phyloP scores from a whole-genome alignment of 1,140 invertebrate species.

The Drosophila teissieri region DNA sequence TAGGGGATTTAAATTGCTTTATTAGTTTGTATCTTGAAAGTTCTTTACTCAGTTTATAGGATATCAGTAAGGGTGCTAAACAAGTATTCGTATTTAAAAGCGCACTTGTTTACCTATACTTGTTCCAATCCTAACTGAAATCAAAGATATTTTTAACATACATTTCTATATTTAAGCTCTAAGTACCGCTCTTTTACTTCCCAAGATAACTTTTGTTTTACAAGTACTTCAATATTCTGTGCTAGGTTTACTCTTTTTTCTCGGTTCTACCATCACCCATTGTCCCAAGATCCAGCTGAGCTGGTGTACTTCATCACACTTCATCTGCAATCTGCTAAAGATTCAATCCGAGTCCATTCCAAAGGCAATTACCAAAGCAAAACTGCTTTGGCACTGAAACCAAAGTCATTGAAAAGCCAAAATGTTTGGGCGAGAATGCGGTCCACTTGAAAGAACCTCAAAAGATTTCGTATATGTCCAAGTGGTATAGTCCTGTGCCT shows the following conservation, averaged over 20 bases:
- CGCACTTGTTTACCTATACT: too few relatives aligned
- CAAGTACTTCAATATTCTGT: too few relatives aligned
- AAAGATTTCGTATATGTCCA: slow-evolving; percentile 7
- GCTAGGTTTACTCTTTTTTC: background rate
- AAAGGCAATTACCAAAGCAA: slow-evolving; percentile 28
- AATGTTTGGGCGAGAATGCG: slow-evolving; percentile 46
- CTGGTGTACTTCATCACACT: slow-evolving; percentile 5
- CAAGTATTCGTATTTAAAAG: too few relatives aligned
- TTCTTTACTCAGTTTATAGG: too few relatives aligned
- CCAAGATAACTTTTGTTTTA: too few relatives aligned
- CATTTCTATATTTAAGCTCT: too few relatives aligned
- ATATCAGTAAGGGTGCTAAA: too few relatives aligned
- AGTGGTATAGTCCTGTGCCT: background rate
- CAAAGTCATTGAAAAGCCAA: slow-evolving; percentile 33
- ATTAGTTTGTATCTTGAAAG: too few relatives aligned
- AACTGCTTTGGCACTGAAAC: slow-evolving; percentile 26
- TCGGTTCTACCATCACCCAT: background rate
- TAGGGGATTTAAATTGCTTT: too few relatives aligned
- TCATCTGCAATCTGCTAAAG: background rate
- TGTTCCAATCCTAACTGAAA: too few relatives aligned
- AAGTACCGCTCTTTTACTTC: too few relatives aligned
- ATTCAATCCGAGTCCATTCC: slow-evolving; percentile 6
- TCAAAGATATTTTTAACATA: too few relatives aligned
- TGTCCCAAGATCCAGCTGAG: background rate
- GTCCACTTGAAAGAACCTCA: slow-evolving; percentile 34